Conservation (phyloP, 1,140 invertebrate genomes). For the Argopecten irradians region DNA sequence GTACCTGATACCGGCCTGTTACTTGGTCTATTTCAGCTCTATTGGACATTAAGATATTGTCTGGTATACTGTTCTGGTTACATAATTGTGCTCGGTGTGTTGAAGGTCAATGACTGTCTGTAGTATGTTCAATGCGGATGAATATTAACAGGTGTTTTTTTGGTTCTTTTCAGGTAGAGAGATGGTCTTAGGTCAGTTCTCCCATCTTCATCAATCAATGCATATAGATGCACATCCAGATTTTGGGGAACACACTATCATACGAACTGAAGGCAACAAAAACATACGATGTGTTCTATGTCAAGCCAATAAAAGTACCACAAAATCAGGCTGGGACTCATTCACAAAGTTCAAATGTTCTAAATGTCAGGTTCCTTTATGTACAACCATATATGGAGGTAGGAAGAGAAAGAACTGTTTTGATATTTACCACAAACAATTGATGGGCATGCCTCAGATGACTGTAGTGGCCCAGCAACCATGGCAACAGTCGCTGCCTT, state of each 20-base stretch:
- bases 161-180: slow-evolving; percentile 15
- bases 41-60: too few species aligned
- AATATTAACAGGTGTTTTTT: slow-evolving; percentile 2
- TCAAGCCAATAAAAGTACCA: slow-evolving; percentile 12
- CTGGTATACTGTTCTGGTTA: too few species aligned
- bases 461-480: not conserved
- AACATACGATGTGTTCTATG: not conserved
- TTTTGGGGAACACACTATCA: slow-evolving; percentile 10
- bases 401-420: slow-evolving; percentile 16
- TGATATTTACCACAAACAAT: not conserved
- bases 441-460: not conserved
- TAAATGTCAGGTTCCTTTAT: not conserved
- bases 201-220: not conserved
- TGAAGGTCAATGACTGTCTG: too few species aligned
- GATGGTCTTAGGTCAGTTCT: not conserved
- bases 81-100: too few species aligned
- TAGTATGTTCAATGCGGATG: too few species aligned
- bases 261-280: not conserved
- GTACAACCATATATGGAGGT: not conserved
- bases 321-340: not conserved
- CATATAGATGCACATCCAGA: not conserved
- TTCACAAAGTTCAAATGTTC: slow-evolving; percentile 16
- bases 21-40: too few species aligned
- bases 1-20: too few species aligned
- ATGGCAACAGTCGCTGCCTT: not conserved